These are phyloP conservation scores for Pavo muticus DNA, from an alignment of 2,113 vertebrate genomes.

Conservation along the genomic window DNA sequence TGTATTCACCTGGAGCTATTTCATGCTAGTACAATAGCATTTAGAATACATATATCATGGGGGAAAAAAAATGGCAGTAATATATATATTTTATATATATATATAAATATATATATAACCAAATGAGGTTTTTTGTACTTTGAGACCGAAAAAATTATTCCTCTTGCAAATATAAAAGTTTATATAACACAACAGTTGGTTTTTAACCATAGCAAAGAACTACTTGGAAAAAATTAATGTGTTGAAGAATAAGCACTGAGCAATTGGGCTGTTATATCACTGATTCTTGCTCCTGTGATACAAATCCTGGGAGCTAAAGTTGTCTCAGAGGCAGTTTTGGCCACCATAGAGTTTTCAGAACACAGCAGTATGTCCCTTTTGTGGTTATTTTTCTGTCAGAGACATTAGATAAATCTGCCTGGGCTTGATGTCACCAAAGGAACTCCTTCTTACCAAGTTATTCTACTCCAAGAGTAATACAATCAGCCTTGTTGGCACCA, in stretches of 20 bases:
- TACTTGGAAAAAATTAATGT: neutral
- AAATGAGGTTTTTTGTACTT: neutral
- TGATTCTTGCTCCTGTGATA: neutral
- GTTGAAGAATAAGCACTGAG: neutral
- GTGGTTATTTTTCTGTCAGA: neutral
- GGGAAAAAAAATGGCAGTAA: neutral
- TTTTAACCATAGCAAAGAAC: neutral
- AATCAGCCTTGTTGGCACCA: neutral
- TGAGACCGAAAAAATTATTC: neutral
- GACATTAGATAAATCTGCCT: neutral
- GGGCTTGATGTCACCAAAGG: neutral
- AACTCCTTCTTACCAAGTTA: neutral
- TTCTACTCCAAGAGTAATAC: neutral
- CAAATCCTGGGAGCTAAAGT: neutral
- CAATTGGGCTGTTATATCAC: neutral
- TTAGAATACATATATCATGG: neutral
- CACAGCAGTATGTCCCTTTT: neutral
- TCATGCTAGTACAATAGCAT: conserved; percentile 2
- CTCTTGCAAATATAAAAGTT: neutral
- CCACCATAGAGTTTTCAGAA: neutral
- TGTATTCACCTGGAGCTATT: conserved; percentile 1
- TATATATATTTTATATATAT: neutral
- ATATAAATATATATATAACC: neutral
- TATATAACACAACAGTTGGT: neutral
- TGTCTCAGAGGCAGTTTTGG: neutral